Evolutionary conservation across 2,888 invertebrate genomes (phyloP).

Genomic region (Athalia cordata): DNA sequence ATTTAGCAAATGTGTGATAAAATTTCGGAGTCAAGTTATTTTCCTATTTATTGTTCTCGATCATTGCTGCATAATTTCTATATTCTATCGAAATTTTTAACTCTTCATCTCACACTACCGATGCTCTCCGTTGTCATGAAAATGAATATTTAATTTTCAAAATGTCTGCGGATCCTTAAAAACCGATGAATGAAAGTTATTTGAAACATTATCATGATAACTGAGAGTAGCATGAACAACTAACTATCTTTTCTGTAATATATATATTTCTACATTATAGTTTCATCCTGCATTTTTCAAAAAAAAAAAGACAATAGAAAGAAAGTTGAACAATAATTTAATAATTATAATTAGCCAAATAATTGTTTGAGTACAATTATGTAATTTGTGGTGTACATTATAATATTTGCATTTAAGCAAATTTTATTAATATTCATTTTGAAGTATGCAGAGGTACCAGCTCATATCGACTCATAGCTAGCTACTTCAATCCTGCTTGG

Average conservation of each 20-base stretch:
- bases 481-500: constrained; percentile 66
- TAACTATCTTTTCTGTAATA: constrained; percentile 70
- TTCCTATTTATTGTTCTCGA: constrained; percentile 36
- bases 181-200: not conserved
- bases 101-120: constrained; percentile 34
- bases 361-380: not conserved
- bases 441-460: constrained; percentile 51
- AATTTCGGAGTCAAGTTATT: constrained; percentile 37
- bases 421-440: constrained; percentile 36
- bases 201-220: constrained; percentile 46
- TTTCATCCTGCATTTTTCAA: constrained; percentile 40
- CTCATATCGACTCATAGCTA: constrained; percentile 66
- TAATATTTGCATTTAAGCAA: constrained; percentile 21
- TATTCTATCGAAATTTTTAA: constrained; percentile 2
- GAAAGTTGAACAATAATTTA: not conserved
- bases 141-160: not conserved
- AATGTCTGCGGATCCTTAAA: not conserved
- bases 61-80: constrained; percentile 24
- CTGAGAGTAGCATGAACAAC: constrained; percentile 72
- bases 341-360: not conserved
- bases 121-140: constrained; percentile 33
- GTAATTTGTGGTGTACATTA: not conserved
- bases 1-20: constrained; percentile 29
- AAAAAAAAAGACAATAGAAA: constrained; percentile 4
- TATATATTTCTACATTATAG: constrained; percentile 59